Evolutionary conservation across 1,140 invertebrate genomes (phyloP), one percentile per base, ranked within the genome.

Genomic region (Scaptomyza hsui): DNA sequence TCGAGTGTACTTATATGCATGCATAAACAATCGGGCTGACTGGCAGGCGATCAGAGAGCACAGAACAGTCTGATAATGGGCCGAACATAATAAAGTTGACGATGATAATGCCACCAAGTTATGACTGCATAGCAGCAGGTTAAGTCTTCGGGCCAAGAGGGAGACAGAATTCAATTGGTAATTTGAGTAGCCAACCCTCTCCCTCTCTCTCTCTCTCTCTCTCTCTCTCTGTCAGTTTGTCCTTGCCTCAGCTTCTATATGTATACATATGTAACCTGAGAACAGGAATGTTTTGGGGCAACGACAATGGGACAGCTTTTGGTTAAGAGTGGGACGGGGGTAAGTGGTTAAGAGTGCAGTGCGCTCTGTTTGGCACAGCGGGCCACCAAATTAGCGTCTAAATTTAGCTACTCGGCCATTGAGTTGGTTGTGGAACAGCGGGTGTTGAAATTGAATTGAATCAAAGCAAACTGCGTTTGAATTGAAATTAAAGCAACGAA

Each of bases 381-480:
- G 74, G 78, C 89, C 64, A 52, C 75, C 68, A 78, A 88, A 88
- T 89, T 88, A 88, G 83, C 83, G 72, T 86, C 74, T 78, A 78
- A 89, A 89, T 88, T 89, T 89, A 75, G 81, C 76, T 62, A 86
- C 76, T 85, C 57, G 63, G 41, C 70, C 67, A 83, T 77, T 83
- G 65, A 75, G 61, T 73, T 45, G 57, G 32, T 29, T 29, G 26
- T 7, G 5, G 53, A 77, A 41, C 75, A 56, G 57, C 70, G 51
- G 65, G 52, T 41, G 48, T 45, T 52, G 26, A 32, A 32, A 49
- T 51, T 48, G 44, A 32, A 49, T 51, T 48, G 44, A 67, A 59
- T 64, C 16, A 64, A 56, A 53, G 51, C 53, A 57, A 10, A 9
- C 24, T 16, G 10, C 9, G 13, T 29, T 19, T 26, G 7, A 26